A percentile compares a stretch with the other conserved stretches of the same genome.
Conservation (phyloP, 2,113 vertebrate genomes). For the Pomatorhinus ruficollis region DNA sequence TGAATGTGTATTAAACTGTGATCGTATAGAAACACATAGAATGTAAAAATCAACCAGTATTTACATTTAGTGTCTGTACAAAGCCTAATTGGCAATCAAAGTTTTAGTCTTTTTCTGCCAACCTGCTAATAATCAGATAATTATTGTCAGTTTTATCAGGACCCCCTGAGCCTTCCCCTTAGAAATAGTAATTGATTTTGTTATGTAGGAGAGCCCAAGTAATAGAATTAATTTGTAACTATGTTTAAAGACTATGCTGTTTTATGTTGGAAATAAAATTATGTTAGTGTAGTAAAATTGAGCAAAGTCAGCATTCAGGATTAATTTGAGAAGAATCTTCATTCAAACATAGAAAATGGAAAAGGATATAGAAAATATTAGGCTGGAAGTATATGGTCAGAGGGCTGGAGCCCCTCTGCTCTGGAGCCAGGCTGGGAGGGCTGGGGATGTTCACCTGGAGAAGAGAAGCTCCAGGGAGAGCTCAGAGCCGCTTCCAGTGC, state of each 20-base stretch:
- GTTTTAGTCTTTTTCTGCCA: neutral
- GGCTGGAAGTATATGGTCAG: neutral
- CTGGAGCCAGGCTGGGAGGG: neutral
- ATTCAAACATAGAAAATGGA: neutral
- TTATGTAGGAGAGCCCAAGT: neutral
- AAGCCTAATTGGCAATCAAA: neutral
- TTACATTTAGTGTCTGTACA: neutral
- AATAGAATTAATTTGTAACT: neutral
- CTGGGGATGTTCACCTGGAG: neutral
- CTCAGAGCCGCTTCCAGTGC: accelerated
- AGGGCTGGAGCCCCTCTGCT: neutral
- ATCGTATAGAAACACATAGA: neutral
- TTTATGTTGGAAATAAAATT: neutral
- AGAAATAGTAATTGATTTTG: neutral
- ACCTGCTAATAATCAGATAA: neutral
- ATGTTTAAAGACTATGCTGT: neutral
- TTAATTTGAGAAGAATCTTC: neutral
- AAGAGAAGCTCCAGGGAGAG: accelerated
- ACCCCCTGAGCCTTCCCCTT: neutral
- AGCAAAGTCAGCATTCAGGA: neutral
- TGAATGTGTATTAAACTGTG: neutral
- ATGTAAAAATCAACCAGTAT: neutral
- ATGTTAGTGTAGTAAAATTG: neutral
- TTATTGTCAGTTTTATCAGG: neutral
- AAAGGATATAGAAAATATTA: neutral